Evolutionary conservation across 2,888 invertebrate species (phyloP), one percentile per base, ranked within the genome.

Genomic region (Melipona beecheii): DNA sequence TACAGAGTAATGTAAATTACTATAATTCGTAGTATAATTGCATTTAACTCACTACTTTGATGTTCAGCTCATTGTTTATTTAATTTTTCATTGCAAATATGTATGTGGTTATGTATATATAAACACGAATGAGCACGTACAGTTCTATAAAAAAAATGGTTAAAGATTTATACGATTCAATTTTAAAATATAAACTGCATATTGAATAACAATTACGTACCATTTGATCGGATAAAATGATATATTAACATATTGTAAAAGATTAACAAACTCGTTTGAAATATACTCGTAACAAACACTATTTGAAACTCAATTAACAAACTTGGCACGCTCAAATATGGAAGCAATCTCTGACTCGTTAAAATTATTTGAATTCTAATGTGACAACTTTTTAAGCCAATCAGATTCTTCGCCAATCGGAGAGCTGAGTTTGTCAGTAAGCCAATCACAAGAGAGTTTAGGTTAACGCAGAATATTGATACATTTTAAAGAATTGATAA

Each of bases 371-470:
- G 6, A 58, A 58, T 58, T 58, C 15, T n/a, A 2, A n/a, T 15
- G 15, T n/a, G 2, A 58, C 5, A 5, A n/a, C 11, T n/a, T 58
- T n/a, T 15, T 58, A n/a, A 58, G 15, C 15, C n/a, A 58, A 58
- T 5, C 13, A n/a, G 56, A 11, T 58, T 58, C 15, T n/a, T 13
- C 15, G 24, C 56, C 15, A 58, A 58, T 58, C 15, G 15, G n/a
- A 56, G 5, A 58, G 13, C 5, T 15, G 56, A n/a, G 5, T 58
- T 58, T 15, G 15, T 58, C n/a, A 27, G 17, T 31, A 62, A 4
- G 19, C 75, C 66, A 75, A 75, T 75, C 43, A 66, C 43, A 43
- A 11, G 43, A 43, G 9, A 43, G 9, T 43, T 43, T 9, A 43
- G 9, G 43, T 43, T 43, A 9, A 43, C 9, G 43, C 43, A 9